Evolutionary conservation across 2,113 vertebrate genomes (phyloP).

Genomic region (Poecilia latipinna): DNA sequence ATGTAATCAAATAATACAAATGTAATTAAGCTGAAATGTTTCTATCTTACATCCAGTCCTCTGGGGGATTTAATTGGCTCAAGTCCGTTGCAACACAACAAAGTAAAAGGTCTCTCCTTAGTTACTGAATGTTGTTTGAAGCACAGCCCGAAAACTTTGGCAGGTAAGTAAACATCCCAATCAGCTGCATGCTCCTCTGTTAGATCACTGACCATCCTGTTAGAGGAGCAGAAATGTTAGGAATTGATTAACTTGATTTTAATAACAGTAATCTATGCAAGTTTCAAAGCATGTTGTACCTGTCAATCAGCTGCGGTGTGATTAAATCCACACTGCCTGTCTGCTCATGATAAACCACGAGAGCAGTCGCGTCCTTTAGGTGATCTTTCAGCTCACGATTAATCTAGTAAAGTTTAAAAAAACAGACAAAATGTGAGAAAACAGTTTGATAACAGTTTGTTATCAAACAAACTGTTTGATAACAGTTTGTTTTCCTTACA

Average conservation of each 20-base stretch:
- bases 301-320: constrained; percentile 71
- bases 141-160: constrained; percentile 72
- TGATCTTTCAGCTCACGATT: constrained; percentile 68
- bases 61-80: constrained; percentile 50
- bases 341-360: constrained; percentile 68
- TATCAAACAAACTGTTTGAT: too few species aligned
- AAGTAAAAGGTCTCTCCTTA: constrained; percentile 65
- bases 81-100: constrained; percentile 58
- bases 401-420: constrained; percentile 54
- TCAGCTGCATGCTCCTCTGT: constrained; percentile 62
- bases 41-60: constrained; percentile 51
- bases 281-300: constrained; percentile 31
- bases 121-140: constrained; percentile 69
- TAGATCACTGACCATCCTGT: constrained; percentile 71
- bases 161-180: constrained; percentile 76
- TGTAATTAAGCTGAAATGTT: background rate
- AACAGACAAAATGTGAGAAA: background rate
- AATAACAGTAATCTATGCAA: background rate
- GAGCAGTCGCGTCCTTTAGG: constrained; percentile 48
- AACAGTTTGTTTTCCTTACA: too few species aligned
- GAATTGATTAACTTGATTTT: too few species aligned
- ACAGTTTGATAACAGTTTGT: background rate
- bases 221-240: background rate
- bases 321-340: constrained; percentile 60
- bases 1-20: background rate